These are phyloP conservation scores for Triplophysa rosa DNA, from an alignment of 2,113 vertebrate species.

Conservation along the genomic window DNA sequence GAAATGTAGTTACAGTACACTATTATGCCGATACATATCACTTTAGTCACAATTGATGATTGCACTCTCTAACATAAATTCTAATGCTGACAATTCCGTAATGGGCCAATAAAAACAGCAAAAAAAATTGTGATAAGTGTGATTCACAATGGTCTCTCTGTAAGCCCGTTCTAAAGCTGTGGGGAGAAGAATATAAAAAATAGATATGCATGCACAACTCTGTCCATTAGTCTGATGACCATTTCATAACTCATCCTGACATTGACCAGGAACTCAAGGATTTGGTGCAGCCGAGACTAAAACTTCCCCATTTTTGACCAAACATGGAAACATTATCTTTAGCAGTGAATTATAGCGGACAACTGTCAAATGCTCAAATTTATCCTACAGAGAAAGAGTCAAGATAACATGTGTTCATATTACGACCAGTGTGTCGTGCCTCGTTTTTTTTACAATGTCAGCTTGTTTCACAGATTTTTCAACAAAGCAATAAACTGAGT, in stretches of 20 bases:
- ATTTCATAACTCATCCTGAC: conserved; percentile 34
- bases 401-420: conserved; percentile 2
- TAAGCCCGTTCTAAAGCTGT: not conserved
- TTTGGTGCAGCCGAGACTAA: conserved; percentile 41
- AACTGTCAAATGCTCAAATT: conserved; percentile 49
- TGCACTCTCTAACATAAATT: not conserved
- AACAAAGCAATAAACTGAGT: not conserved
- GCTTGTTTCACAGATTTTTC: not conserved
- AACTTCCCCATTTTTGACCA: conserved; percentile 45
- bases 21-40: not conserved
- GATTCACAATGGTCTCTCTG: not conserved
- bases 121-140: not conserved
- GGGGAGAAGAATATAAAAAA: conserved; percentile 40
- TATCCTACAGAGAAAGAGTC: conserved; percentile 7
- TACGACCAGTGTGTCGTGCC: not conserved
- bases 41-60: not conserved
- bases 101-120: not conserved
- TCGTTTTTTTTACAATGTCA: not conserved
- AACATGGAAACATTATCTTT: conserved; percentile 49
- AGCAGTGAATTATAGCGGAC: conserved; percentile 41
- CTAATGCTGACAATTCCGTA: not conserved
- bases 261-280: conserved; percentile 44
- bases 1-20: not conserved
- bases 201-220: not conserved
- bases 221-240: conserved; percentile 41